phyloP scores from a whole-genome alignment of 2,888 invertebrate genomes.

The Phortica magna region DNA sequence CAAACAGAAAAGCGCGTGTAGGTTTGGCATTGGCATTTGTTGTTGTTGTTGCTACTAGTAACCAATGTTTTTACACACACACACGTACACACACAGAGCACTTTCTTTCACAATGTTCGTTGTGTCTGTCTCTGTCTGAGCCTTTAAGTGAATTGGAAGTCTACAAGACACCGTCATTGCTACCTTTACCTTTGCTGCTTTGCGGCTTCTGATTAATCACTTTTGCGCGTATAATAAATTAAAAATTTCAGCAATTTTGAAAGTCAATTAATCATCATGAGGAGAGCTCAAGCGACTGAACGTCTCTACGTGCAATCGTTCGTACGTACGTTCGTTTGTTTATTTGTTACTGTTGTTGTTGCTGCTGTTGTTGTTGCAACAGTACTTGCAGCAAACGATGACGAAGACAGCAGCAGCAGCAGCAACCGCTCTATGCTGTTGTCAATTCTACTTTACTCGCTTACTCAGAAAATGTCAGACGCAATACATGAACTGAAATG shows the following conservation, averaged over 20 bases:
- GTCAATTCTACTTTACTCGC: not conserved
- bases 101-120: conserved; percentile 3
- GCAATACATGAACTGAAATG: conserved; percentile 63
- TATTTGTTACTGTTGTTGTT: conserved; percentile 57
- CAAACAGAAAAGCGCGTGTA: conserved; percentile 31
- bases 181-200: conserved; percentile 13
- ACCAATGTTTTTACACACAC: not conserved
- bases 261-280: conserved; percentile 78
- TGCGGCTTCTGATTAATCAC: conserved; percentile 75
- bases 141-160: conserved; percentile 29
- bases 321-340: conserved; percentile 54
- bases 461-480: conserved; percentile 58
- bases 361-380: conserved; percentile 36
- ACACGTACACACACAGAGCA: no score
- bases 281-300: conserved; percentile 44
- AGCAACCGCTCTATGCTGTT: not conserved
- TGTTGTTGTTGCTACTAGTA: not conserved
- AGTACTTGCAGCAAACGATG: conserved; percentile 11
- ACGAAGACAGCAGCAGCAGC: not conserved
- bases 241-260: conserved; percentile 78
- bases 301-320: conserved; percentile 41
- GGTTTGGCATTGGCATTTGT: conserved; percentile 26
- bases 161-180: conserved; percentile 15
- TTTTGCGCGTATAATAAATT: conserved; percentile 77
- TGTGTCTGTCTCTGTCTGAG: not conserved